Base-by-base conservation (phyloP, 1,140 invertebrate species). In the Anthonomus grandis region DNA sequence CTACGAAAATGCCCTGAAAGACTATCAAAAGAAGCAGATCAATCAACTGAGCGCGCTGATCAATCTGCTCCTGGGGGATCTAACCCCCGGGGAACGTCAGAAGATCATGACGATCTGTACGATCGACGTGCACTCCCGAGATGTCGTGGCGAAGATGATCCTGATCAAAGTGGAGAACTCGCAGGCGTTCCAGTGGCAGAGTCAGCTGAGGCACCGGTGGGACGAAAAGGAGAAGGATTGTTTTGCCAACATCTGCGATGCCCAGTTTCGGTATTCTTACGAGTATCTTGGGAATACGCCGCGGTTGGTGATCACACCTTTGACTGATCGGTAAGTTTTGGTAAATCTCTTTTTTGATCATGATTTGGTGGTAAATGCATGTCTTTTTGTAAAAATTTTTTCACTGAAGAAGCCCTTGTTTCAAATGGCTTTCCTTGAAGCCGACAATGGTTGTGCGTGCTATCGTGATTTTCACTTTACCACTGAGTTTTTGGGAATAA, bases 61-160 rank as follows among this genome's bases (percentile, higher is more conserved):
- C 63, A 80, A 79, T 4, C 77, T 93, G 41, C 73, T 96, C 36
- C 73, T 94, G 48, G 91, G 90, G 0, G 89, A 94, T 61, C 74
- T 95, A 38, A 84, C 82, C 1, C 75, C 81, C 3, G 86, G 86
- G n/a, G 89, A 95, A 68, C 79, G 93, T 3, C 91, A 95, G 73
- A 95, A 95, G 74, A 93, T 95, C 62, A 95, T 94, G 89, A 95
- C 93, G 0, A 90, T 95, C 60, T 95, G 93, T 76, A 95, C 93
- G 0, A 94, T 95, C 66, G 93, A 96, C 70, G 93, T 96, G 0
- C 87, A 90, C 66, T 90, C 89, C 10, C 78, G 93, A 67, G 93
- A 96, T 71, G 91, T 95, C 10, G 89, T 95, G 0, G 81, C 82
- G 0, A 93, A 90, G 70, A 81, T 96, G 65, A 92, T 96, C 50